Evolutionary conservation across 2,888 invertebrate species (phyloP), one percentile per base, ranked within the genome.

Genomic region (Acrobasis consociella): DNA sequence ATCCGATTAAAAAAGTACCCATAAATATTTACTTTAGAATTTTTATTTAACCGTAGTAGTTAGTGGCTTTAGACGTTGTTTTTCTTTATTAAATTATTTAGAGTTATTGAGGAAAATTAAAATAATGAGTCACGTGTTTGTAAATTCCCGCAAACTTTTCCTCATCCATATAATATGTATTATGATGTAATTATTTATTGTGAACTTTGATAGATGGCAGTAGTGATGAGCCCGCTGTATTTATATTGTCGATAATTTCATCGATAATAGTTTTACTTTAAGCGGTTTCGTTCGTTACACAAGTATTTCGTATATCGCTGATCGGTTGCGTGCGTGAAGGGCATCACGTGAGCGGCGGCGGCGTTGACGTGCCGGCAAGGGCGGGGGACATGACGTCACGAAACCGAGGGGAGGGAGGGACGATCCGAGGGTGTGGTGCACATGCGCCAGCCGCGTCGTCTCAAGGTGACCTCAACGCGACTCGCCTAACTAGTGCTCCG

Each of bases 391-490:
- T 87, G 87, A 88, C 88, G 89, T 87, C 85, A 85, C 77, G 64
- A 69, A 67, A 68, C 70, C 73, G 73, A 64, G 70, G 76, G 78
- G 67, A 76, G 72, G 69, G 66, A 72, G 72, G 75, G 71, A 71
- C 78, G 72, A 80, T 80, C 72, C 80, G 89, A 89, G 89, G 90
- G 91, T 88, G 90, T 89, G 88, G 89, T 89, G 90, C 90, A 91
- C 91, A 91, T 91, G 91, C 91, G 90, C 89, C 78, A 78, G 77
- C 72, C 74, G 75, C 73, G 74, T 76, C 83, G 83, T 72, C 78
- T 87, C 91, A 92, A 92, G 91, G 91, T 92, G 91, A 92, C 91
- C 84, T 83, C 69, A 55, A 64, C 65, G 65, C 82, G 75, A 76
- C 80, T 79, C 78, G 76, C 75, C 76, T 73, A 80, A 77, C 86